Evolutionary conservation across 2,797 vertebrate species (phyloP).

Genomic region (Coilia nasus): DNA sequence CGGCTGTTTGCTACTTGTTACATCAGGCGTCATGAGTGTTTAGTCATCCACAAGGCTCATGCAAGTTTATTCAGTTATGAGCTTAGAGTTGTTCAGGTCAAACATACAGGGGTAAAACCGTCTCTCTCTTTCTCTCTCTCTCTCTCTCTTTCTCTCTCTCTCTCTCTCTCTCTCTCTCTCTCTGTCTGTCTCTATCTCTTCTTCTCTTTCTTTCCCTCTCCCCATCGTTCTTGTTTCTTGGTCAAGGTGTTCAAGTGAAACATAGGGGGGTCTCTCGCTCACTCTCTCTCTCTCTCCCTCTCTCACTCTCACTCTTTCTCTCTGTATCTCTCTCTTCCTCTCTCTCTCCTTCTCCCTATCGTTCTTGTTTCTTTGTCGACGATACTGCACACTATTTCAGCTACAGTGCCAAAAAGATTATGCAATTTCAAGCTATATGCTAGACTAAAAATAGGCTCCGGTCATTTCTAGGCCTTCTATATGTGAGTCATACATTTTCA

Average conservation of each 20-base stretch:
- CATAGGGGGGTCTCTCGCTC: not conserved
- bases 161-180: not conserved
- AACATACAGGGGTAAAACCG: not conserved
- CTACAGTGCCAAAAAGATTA: conserved; percentile 10
- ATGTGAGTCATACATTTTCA: not conserved
- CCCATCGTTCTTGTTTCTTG: no score
- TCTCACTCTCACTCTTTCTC: no score
- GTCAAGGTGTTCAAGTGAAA: not conserved
- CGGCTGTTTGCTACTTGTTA: not conserved
- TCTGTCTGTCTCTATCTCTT: not conserved
- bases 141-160: not conserved
- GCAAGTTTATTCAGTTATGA: not conserved
- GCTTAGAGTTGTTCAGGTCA: not conserved
- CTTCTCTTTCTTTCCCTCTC: no score
- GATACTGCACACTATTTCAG: not conserved
- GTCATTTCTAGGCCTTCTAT: not conserved
- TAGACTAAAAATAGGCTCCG: not conserved
- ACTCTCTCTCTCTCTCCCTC: no score
- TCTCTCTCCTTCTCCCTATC: no score
- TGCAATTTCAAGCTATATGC: not conserved
- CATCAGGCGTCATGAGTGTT: not conserved
- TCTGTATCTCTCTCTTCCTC: not conserved
- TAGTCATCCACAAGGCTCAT: not conserved
- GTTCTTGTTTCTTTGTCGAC: not conserved
- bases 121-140: not conserved